Evolutionary conservation across 1,140 invertebrate species (phyloP).

Genomic region (Tribolium madens): DNA sequence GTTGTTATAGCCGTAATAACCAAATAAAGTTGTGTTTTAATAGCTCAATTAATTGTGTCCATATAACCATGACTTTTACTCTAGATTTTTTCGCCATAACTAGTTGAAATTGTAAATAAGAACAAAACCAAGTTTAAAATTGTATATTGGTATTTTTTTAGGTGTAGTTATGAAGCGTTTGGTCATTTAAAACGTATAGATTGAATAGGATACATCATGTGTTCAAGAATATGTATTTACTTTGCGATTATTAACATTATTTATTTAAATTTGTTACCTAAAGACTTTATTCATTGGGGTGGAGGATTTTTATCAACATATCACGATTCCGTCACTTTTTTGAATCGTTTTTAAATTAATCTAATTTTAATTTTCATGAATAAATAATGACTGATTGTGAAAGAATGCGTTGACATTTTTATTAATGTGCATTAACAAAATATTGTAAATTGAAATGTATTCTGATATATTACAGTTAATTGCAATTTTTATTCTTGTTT

Average conservation of each 20-base stretch:
- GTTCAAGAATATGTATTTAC: conserved; percentile 40
- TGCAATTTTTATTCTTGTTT: neutral
- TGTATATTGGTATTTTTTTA: conserved; percentile 37
- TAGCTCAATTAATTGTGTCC: conserved; percentile 34
- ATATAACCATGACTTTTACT: conserved; percentile 24
- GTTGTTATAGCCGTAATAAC: conserved; percentile 11
- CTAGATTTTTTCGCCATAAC: conserved; percentile 23
- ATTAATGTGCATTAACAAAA: conserved; percentile 34
- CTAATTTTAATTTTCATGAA: neutral
- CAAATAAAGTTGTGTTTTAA: conserved; percentile 32
- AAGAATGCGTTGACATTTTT: conserved; percentile 22
- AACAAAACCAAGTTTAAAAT: conserved; percentile 1
- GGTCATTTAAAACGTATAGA: conserved; percentile 15
- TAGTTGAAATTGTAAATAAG: conserved; percentile 12
- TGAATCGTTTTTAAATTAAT: neutral
- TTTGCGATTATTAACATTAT: conserved; percentile 2
- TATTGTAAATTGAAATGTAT: conserved; percentile 33
- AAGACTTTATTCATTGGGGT: conserved; percentile 29
- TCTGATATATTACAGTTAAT: conserved; percentile 32
- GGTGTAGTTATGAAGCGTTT: neutral
- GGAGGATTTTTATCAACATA: conserved; percentile 36
- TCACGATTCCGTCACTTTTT: neutral
- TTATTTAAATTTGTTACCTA: conserved; percentile 35
- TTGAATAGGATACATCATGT: conserved; percentile 40
- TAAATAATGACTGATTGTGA: conserved; percentile 22